Base-by-base conservation (phyloP, 1,140 invertebrate species). In the Lucilia sericata region DNA sequence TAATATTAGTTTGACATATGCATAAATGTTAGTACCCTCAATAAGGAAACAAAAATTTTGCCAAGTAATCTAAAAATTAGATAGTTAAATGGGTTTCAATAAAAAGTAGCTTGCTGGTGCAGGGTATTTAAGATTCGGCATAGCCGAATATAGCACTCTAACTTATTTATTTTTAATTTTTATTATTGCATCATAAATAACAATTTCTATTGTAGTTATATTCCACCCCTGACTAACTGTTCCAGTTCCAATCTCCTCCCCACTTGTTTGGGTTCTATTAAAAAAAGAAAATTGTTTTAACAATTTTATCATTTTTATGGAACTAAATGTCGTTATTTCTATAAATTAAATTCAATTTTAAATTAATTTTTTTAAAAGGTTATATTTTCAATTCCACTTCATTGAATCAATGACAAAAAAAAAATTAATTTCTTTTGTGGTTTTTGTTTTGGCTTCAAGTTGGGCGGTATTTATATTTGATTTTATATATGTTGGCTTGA, bases 181-280 rank as follows among this genome's bases (percentile, higher is more conserved):
- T n/a, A 42, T 80, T 80, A 70, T 80, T 47, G 76, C 42, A 21
- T 80, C 76, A 49, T 80, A 80, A 80, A 80, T 80, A 51, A 51
- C 47, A 49, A 49, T 25, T 25, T 49, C 21, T 21, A 80, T 78
- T 78, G 55, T 60, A 78, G 25, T 30, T 30, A 30, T 42, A 3
- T 36, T 21, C 42, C 47, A 80, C 76, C 42, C 76, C 19, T 30
- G 13, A 78, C 17, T 36, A 78, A 49, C n/a, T 25, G 65, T 12
- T 21, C 5, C 14, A 7, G 55, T 70, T 70, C 9, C 25, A 3
- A n/a, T 30, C 25, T 30, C 65, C 65, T 70, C 65, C 65, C 65
- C 65, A 70, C 60, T 70, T 70, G 65, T 70, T 70, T 17, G 55
- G 42, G 42, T 42, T 42, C 42, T n/a, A 55, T 55, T 55, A 12